phyloP scores from a whole-genome alignment of 2,797 vertebrate genomes.

The Limosa lapponica region DNA sequence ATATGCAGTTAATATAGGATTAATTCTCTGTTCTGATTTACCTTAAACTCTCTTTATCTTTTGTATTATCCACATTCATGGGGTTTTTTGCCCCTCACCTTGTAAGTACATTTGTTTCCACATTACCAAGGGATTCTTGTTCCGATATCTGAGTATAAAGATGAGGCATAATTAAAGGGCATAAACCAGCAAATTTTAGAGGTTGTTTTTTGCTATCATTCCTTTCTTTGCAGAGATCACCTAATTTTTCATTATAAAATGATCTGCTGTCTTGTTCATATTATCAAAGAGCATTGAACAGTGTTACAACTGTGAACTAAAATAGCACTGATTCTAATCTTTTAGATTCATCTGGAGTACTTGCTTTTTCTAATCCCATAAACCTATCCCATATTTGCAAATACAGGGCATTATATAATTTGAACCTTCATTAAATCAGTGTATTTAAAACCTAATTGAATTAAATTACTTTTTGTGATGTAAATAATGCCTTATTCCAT shows the following conservation, averaged over 20 bases:
- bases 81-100: background rate
- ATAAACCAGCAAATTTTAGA: background rate
- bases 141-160: background rate
- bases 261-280: background rate
- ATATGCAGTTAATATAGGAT: background rate
- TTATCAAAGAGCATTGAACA: background rate
- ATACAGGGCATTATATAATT: background rate
- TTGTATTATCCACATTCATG: background rate
- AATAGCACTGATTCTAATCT: background rate
- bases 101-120: background rate
- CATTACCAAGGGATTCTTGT: background rate
- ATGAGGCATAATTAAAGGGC: background rate
- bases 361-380: background rate
- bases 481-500: background rate
- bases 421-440: background rate
- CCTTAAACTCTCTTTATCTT: background rate
- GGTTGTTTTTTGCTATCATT: background rate
- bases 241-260: background rate
- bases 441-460: background rate
- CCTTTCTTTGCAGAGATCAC: background rate
- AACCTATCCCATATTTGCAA: background rate
- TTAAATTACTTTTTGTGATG: background rate
- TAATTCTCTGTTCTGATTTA: background rate
- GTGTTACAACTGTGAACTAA: background rate
- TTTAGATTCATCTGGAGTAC: background rate